Percentiles rank a stretch among this genome's conserved stretches.
Conservation (phyloP, 1,140 invertebrate genomes). For the Centruroides sculpturatus region DNA sequence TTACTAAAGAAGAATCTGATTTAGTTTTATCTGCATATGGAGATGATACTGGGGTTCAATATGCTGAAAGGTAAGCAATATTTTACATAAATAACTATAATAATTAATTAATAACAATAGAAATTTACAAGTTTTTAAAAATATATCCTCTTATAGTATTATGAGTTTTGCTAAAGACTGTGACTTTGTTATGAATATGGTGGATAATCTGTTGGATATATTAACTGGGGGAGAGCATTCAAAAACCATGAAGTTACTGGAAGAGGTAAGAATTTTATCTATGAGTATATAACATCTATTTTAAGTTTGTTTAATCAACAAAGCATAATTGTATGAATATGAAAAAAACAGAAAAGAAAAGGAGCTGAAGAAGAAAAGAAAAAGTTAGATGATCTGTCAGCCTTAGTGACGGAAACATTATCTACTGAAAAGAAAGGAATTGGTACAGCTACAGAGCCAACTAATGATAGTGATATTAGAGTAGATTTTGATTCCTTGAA, state of each 20-base stretch:
- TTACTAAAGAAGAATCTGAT: constrained; percentile 86
- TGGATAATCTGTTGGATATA: constrained; percentile 66
- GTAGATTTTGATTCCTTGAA: constrained; percentile 8
- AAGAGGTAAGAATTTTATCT: constrained; percentile 9
- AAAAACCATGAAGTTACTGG: constrained; percentile 32
- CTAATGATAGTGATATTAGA: too few species aligned
- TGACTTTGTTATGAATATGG: constrained; percentile 63
- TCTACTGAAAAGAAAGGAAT: too few species aligned
- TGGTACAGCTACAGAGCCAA: too few species aligned
- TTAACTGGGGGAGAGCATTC: constrained; percentile 70
- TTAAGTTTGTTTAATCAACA: too few species aligned
- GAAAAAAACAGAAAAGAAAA: too few species aligned
- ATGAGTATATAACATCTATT: too few species aligned
- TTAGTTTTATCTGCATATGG: constrained; percentile 82
- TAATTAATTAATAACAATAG: neutral
- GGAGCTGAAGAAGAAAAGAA: too few species aligned
- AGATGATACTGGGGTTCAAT: constrained; percentile 69
- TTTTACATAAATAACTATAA: too few species aligned
- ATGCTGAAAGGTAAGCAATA: constrained; percentile 50
- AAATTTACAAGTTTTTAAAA: neutral
- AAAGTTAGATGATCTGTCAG: too few species aligned
- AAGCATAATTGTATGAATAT: too few species aligned
- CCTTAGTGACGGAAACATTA: too few species aligned
- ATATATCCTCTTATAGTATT: constrained; percentile 37
- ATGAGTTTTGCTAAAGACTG: constrained; percentile 68